Percentiles rank a stretch among this genome's conserved stretches.
These are phyloP conservation scores for Sula dactylatra DNA, from an alignment of 2,113 vertebrate species.

Conservation along the genomic window DNA sequence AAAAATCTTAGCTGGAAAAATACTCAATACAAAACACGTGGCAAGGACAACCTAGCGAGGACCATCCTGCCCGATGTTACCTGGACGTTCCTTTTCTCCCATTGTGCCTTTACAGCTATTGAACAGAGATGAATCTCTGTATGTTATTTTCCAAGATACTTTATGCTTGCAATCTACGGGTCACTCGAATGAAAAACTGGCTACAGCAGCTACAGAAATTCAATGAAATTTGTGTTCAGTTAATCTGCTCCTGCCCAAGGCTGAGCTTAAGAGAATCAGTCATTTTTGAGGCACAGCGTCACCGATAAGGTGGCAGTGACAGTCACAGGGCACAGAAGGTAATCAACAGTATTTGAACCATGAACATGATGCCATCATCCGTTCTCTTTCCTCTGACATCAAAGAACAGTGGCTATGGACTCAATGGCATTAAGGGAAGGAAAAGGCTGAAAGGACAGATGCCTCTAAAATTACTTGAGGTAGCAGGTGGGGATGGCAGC, in stretches of 20 bases:
- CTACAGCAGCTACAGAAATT: background rate
- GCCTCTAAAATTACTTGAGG: background rate
- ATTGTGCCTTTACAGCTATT: background rate
- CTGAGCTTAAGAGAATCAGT: background rate
- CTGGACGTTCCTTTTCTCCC: background rate
- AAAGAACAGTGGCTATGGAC: background rate
- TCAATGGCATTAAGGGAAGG: background rate
- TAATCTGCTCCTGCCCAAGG: background rate
- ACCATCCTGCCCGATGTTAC: background rate
- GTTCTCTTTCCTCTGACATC: background rate
- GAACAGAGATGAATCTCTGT: background rate
- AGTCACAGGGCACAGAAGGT: background rate
- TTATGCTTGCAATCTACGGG: background rate
- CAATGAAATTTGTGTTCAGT: background rate
- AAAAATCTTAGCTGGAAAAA: background rate
- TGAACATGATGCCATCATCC: fast-evolving
- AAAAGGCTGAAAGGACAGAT: background rate
- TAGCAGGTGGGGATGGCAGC: background rate
- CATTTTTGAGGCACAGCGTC: background rate
- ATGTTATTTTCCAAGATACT: background rate
- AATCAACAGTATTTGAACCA: background rate
- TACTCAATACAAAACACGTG: background rate
- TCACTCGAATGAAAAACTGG: background rate
- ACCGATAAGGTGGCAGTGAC: background rate
- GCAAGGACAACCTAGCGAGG: background rate